Evolutionary conservation across 2,888 invertebrate genomes (phyloP), one percentile per base, ranked within the genome.

Genomic region (Hypena proboscidalis): DNA sequence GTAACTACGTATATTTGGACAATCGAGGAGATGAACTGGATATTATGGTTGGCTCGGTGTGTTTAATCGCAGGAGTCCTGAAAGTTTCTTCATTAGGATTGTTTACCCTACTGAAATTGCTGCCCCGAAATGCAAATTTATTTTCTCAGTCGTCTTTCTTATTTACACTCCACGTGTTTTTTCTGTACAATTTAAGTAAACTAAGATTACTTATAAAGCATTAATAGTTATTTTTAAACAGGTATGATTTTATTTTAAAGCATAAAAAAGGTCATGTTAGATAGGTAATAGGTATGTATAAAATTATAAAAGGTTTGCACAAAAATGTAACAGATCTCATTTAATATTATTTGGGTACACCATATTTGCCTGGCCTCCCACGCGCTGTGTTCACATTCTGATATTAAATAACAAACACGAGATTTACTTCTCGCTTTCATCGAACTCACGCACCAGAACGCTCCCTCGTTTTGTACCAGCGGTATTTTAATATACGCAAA

Each of bases 81-180:
- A 67, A 78, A 76, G 58, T 76, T 78, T 74, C 65, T 70, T 74
- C 72, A 77, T 80, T 77, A 73, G 66, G 67, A 71, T 61, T 74
- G 70, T 74, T 75, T 68, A 68, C 73, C 68, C 59, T 64, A 62
- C 59, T 58, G 53, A 43, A 63, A 62, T 48, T 35, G 52, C 41
- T 54, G 48, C 58, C 47, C 49, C 47, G 38, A 66, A 69, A 67
- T 67, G 66, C 59, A 65, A 69, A 69, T 70, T 70, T 65, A 59
- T 70, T 51, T 62, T 46, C 39, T 17, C 29, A 30, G 41, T 34
- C 17, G 19, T 14, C 17, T 30, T 34, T 19, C 43, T 56, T 43
- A 29, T 8, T 20, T 29, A 35, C 19, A 26, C 17, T 20, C 15
- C 11, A 15, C 9, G 21, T 26, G 20, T 17, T 22, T 10, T 10